Evolutionary conservation across 2,888 invertebrate genomes (phyloP).

Genomic region (Cheilosia vernalis): DNA sequence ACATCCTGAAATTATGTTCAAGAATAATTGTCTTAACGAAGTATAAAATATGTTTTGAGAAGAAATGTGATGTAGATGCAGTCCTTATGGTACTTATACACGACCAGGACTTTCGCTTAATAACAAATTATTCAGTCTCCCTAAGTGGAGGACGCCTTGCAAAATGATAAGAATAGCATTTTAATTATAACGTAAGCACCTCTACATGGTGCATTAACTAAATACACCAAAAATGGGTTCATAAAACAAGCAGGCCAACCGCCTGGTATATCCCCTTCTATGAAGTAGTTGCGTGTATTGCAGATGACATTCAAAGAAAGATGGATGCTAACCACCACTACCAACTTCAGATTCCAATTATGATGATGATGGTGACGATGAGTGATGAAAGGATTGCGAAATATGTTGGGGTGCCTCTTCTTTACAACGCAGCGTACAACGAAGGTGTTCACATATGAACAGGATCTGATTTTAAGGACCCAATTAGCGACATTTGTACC

Average conservation of each 20-base stretch:
- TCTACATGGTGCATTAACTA: slow-evolving; percentile 74
- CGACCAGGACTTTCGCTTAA: slow-evolving; percentile 66
- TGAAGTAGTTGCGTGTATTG: slow-evolving; percentile 73
- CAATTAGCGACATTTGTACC: slow-evolving; percentile 77
- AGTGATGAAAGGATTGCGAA: slow-evolving; percentile 74
- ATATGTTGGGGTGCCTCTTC: slow-evolving; percentile 66
- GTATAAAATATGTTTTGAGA: slow-evolving; percentile 67
- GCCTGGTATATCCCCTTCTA: slow-evolving; percentile 61
- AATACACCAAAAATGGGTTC: slow-evolving; percentile 74
- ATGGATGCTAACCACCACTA: slow-evolving; percentile 73
- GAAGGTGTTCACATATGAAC: slow-evolving; percentile 67
- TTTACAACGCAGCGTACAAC: slow-evolving; percentile 59
- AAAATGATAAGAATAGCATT: slow-evolving; percentile 74
- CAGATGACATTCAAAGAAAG: slow-evolving; percentile 71
- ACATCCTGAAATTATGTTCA: slow-evolving; percentile 71
- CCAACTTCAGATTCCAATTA: slow-evolving; percentile 74
- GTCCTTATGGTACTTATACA: slow-evolving; percentile 63
- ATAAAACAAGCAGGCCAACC: slow-evolving; percentile 74
- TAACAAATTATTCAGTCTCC: slow-evolving; percentile 72
- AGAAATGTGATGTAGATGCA: slow-evolving; percentile 64
- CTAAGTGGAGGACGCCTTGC: slow-evolving; percentile 68
- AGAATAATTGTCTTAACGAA: slow-evolving; percentile 73
- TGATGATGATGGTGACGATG: slow-evolving; percentile 74
- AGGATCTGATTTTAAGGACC: slow-evolving; percentile 77
- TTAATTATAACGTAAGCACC: slow-evolving; percentile 75